Evolutionary conservation across 2,797 vertebrate species (phyloP).

Genomic region (Microctenopoma steveboyesi): DNA sequence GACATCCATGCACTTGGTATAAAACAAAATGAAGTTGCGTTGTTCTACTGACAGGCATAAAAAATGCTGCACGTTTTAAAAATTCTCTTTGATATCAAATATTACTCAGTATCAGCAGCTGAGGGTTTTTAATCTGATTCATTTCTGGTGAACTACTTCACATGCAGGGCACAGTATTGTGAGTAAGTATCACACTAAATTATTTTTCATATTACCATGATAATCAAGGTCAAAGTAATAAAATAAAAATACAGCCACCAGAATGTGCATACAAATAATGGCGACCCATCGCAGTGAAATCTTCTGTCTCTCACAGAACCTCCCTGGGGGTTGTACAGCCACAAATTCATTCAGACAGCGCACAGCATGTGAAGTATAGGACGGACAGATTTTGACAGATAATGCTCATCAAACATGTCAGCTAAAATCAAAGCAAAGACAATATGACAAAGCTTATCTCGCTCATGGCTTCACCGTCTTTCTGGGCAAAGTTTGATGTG

Average conservation of each 20-base stretch:
- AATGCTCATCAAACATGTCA: constrained; percentile 25
- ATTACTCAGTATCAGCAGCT: neutral
- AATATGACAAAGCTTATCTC: neutral
- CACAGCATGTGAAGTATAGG: constrained; percentile 11
- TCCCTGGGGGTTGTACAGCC: neutral
- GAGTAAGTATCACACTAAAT: constrained; percentile 10
- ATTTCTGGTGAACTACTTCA: neutral
- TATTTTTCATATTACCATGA: constrained; percentile 31
- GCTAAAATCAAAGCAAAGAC: constrained; percentile 11
- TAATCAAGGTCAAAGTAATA: constrained; percentile 45
- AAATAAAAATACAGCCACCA: constrained; percentile 21
- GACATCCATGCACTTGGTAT: constrained; percentile 14
- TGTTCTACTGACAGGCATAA: constrained; percentile 8
- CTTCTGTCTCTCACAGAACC: neutral
- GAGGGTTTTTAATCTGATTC: constrained; percentile 15
- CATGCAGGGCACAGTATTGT: neutral
- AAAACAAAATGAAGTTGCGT: constrained; percentile 16
- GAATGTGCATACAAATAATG: constrained; percentile 35
- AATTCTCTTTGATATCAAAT: constrained; percentile 4
- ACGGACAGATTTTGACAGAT: constrained; percentile 36
- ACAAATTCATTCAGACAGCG: constrained; percentile 5
- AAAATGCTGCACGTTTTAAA: neutral
- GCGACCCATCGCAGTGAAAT: constrained; percentile 31
- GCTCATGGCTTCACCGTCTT: neutral
- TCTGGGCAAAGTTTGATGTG: neutral